Percentiles rank a stretch among this genome's conserved stretches.
These are phyloP conservation scores for Palaemon carinicauda DNA, from an alignment of 1,140 invertebrate species.

Conservation along the genomic window DNA sequence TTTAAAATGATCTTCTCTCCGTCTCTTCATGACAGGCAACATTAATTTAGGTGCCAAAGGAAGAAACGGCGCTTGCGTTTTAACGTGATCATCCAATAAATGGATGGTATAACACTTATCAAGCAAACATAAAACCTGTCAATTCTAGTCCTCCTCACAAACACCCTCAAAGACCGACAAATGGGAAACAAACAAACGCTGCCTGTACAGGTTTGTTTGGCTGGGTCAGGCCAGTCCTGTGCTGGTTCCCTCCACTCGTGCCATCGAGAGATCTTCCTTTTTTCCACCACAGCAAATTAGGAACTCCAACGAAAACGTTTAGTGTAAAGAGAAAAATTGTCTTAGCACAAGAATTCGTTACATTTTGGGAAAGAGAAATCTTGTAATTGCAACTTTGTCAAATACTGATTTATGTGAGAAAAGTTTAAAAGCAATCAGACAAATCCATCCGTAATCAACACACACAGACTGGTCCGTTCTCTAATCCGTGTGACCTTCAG, in stretches of 20 bases:
- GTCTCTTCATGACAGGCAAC: too few species aligned
- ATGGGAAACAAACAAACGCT: not conserved
- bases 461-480: slow-evolving; percentile 14
- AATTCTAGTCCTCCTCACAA: not conserved
- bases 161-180: not conserved
- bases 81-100: too few species aligned
- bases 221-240: not conserved
- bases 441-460: not conserved
- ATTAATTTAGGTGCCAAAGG: too few species aligned
- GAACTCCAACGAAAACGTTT: not conserved
- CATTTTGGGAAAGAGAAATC: not conserved
- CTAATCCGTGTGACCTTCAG: slow-evolving; percentile 42
- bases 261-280: slow-evolving; percentile 23
- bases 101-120: too few species aligned
- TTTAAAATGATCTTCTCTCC: too few species aligned
- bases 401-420: not conserved
- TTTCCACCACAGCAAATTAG: not conserved
- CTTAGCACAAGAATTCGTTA: too few species aligned
- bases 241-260: slow-evolving; percentile 17
- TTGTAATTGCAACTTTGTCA: not conserved
- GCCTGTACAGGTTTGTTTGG: slow-evolving; percentile 5
- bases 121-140: too few species aligned
- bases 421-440: slow-evolving; percentile 1
- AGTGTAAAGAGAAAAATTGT: not conserved
- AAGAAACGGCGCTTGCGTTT: too few species aligned